A percentile compares a stretch with the other conserved stretches of the same genome.
phyloP scores from a whole-genome alignment of 2,888 invertebrate genomes.

The Apocheima hispidaria region DNA sequence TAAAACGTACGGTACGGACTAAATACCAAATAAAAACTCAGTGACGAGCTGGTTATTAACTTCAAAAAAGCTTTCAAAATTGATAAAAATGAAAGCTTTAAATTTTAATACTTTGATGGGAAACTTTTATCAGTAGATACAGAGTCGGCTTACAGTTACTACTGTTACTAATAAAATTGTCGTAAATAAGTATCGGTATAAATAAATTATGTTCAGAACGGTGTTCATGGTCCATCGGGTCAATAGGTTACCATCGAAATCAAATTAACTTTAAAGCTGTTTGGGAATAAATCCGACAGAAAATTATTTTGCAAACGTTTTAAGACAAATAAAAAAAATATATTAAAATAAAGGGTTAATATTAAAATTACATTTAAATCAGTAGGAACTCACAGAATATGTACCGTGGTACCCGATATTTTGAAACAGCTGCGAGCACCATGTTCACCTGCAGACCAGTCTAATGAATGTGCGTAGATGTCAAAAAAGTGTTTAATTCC shows the following conservation, averaged over 20 bases:
- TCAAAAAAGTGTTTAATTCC: too few species aligned
- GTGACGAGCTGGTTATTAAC: not conserved
- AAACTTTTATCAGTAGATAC: slow-evolving; percentile 8
- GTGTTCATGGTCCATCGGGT: slow-evolving; percentile 11
- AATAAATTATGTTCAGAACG: slow-evolving; percentile 26
- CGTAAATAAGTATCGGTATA: slow-evolving; percentile 21
- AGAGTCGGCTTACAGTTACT: slow-evolving; percentile 11
- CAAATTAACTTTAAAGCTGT: slow-evolving; percentile 32
- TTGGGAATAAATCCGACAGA: slow-evolving; percentile 9
- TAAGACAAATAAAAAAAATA: not conserved
- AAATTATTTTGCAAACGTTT: not conserved
- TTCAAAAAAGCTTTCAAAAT: not conserved
- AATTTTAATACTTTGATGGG: slow-evolving; percentile 9
- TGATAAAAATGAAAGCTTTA: not conserved
- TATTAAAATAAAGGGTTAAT: too few species aligned
- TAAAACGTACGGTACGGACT: too few species aligned
- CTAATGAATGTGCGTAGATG: too few species aligned
- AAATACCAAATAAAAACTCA: not conserved
- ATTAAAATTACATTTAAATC: too few species aligned
- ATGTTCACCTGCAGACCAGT: too few species aligned
- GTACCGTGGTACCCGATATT: too few species aligned
- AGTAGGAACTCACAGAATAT: too few species aligned
- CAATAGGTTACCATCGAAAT: slow-evolving; percentile 18
- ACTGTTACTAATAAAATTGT: slow-evolving; percentile 20
- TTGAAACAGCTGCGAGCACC: too few species aligned